Evolutionary conservation across 2,797 vertebrate species (phyloP).

Genomic region (Liparis tanakae): DNA sequence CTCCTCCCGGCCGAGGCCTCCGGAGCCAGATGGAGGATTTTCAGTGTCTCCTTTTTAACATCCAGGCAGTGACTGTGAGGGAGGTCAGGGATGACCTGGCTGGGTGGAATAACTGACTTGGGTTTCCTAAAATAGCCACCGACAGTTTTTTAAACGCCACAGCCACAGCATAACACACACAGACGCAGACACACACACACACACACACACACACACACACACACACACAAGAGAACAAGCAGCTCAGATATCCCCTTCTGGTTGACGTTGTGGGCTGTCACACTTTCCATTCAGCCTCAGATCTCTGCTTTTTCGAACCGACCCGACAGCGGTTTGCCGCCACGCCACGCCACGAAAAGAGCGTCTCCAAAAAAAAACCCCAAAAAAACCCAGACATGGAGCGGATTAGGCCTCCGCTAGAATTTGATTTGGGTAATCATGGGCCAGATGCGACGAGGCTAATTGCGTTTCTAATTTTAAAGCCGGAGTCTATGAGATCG

Average conservation of each 20-base stretch:
- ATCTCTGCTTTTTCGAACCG: conserved; percentile 22
- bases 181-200: conserved; percentile 23
- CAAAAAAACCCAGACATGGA: conserved; percentile 29
- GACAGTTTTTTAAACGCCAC: conserved; percentile 17
- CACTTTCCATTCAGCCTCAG: conserved; percentile 42
- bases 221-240: conserved; percentile 27
- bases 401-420: conserved; percentile 14
- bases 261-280: conserved; percentile 45
- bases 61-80: conserved; percentile 43
- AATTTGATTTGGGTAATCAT: conserved; percentile 43
- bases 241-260: conserved; percentile 24
- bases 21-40: conserved; percentile 49
- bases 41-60: conserved; percentile 56
- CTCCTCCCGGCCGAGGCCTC: conserved; percentile 20
- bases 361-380: conserved; percentile 11
- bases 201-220: background rate
- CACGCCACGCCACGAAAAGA: conserved; percentile 39
- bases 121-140: conserved; percentile 55
- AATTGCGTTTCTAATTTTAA: conserved; percentile 48
- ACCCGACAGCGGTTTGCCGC: conserved; percentile 16
- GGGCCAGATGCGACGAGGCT: conserved; percentile 43
- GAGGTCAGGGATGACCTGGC: conserved; percentile 51
- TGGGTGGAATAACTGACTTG: conserved; percentile 64
- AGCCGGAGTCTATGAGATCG: conserved; percentile 29
- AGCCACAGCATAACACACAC: conserved; percentile 54